These are phyloP conservation scores for Bursaphelenchus mucronatus DNA, from an alignment of 1,140 invertebrate genomes.

Conservation along the genomic window DNA sequence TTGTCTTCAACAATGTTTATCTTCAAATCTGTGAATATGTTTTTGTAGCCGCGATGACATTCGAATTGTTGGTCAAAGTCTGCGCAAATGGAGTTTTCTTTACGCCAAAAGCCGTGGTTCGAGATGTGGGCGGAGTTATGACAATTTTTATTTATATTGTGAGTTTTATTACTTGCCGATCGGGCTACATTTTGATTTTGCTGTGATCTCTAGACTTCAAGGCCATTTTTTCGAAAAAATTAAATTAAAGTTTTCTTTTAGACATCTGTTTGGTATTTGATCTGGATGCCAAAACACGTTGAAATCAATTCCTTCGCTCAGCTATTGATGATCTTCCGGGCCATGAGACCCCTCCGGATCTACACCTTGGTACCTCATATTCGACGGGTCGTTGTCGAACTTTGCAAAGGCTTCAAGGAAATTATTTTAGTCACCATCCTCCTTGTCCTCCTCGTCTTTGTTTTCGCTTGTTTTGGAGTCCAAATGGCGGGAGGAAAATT, in stretches of 20 bases:
- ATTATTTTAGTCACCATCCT: conserved; percentile 93
- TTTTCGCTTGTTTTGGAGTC: conserved; percentile 97
- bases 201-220: no score
- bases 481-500: conserved; percentile 91
- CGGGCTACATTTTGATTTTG: background rate
- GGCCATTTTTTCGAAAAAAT: background rate
- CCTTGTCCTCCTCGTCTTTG: conserved; percentile 93
- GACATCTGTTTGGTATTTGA: conserved; percentile 88
- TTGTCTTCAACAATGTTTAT: conserved; percentile 57
- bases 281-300: conserved; percentile 89
- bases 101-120: conserved; percentile 95
- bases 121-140: conserved; percentile 89
- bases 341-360: conserved; percentile 88
- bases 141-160: conserved; percentile 96
- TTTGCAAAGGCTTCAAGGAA: conserved; percentile 97
- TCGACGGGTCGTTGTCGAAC: conserved; percentile 97
- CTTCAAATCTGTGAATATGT: conserved; percentile 88
- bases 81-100: conserved; percentile 95
- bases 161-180: conserved; percentile 61
- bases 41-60: conserved; percentile 95
- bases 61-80: conserved; percentile 92
- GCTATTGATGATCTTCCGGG: conserved; percentile 89
- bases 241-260: conserved; percentile 61
- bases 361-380: conserved; percentile 99
- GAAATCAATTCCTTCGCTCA: conserved; percentile 86